Evolutionary conservation across 2,113 vertebrate species (phyloP).

Genomic region (Eulemur rufifrons): DNA sequence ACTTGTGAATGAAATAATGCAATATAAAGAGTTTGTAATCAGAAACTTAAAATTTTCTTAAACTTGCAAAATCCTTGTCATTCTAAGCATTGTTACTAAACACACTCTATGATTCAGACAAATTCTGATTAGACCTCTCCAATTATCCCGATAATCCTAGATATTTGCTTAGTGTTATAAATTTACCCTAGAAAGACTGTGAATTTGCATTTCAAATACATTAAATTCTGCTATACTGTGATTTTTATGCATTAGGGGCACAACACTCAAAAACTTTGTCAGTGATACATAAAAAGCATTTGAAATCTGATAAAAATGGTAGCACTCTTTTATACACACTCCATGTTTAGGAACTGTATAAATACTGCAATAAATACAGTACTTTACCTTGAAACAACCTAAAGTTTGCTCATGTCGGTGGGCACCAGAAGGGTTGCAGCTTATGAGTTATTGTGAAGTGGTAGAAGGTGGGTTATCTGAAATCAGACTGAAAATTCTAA

Average conservation of each 20-base stretch:
- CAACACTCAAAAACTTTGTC: not conserved
- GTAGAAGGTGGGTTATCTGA: not conserved
- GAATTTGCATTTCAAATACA: not conserved
- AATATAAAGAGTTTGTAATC: not conserved
- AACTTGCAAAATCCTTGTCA: not conserved
- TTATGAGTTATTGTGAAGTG: not conserved
- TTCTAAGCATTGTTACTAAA: not conserved
- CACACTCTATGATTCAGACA: not conserved
- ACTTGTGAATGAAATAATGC: not conserved
- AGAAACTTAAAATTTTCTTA: not conserved
- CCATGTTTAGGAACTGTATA: not conserved
- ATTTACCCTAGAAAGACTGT: not conserved
- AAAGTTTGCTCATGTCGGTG: not conserved
- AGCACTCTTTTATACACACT: not conserved
- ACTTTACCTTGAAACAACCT: not conserved
- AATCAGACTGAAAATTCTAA: not conserved
- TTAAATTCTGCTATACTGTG: not conserved
- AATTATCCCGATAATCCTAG: not conserved
- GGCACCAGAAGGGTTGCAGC: not conserved
- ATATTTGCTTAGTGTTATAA: constrained; percentile 15
- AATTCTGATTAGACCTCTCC: not conserved
- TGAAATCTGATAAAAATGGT: not conserved
- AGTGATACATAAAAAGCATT: not conserved
- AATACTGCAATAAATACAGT: not conserved
- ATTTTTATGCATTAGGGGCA: not conserved